A percentile compares a stretch with the other conserved stretches of the same genome.
These are phyloP conservation scores for Agrochola litura DNA, from an alignment of 2,888 invertebrate genomes.

Conservation along the genomic window DNA sequence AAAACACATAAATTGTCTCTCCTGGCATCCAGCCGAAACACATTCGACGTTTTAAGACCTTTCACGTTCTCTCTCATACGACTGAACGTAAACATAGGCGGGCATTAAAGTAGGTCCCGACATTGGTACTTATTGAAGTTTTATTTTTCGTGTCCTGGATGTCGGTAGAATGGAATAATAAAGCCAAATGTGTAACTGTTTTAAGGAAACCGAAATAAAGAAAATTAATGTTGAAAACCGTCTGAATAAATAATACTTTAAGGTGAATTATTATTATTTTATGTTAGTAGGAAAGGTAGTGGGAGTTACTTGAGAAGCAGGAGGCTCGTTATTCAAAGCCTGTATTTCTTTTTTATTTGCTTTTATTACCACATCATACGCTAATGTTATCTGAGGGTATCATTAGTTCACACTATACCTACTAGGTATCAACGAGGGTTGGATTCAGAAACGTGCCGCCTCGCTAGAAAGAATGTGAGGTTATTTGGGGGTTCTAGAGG, in stretches of 20 bases:
- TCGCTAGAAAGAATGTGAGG: too few relatives aligned
- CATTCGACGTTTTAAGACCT: constrained; percentile 62
- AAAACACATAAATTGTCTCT: constrained; percentile 49
- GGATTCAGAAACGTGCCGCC: too few relatives aligned
- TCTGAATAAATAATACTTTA: neutral
- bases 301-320: neutral
- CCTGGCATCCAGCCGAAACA: constrained; percentile 57
- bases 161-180: constrained; percentile 22
- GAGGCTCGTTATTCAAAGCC: neutral
- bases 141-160: constrained; percentile 28
- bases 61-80: constrained; percentile 38
- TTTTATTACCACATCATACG: neutral
- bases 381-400: neutral
- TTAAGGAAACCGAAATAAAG: neutral
- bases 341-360: neutral
- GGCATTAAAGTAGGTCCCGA: constrained; percentile 35
- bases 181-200: constrained; percentile 5
- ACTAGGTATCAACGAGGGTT: too few relatives aligned
- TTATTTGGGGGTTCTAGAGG: too few relatives aligned
- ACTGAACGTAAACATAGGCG: constrained; percentile 24
- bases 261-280: neutral
- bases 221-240: neutral
- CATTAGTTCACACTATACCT: too few relatives aligned
- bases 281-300: neutral
- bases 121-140: constrained; percentile 32